Base-by-base conservation (phyloP, 2,888 invertebrate genomes). In the Melipona bicolor region DNA sequence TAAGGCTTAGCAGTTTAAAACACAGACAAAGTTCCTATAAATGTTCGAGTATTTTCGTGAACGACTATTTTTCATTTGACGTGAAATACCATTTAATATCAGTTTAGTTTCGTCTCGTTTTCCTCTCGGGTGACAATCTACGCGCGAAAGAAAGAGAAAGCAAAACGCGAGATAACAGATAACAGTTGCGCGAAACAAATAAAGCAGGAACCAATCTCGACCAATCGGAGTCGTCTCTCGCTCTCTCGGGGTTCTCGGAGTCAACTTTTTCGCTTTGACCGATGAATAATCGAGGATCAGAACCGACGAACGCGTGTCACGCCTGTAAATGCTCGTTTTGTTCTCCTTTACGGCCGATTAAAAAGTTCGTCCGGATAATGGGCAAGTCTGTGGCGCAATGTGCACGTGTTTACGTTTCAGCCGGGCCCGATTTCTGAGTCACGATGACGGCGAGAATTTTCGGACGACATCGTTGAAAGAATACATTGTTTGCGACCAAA, bases 401-500 rank as follows among this genome's bases (percentile, higher is more conserved):
- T 64, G 52, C 50, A 61, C 74, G 59, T 56, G 74, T 82, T 79
- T 79, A 70, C 73, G 69, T 81, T 70, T 54, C 50, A 50, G 69
- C 69, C 24, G 61, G 9, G 64, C 6, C 79, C 32, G 61, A 75
- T 82, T 70, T 79, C 61, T 75, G 81, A 82, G 79, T 82, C 81
- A 82, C 79, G 79, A 79, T 82, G 81, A 82, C 74, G 70, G 32
- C 62, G 59, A 59, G 59, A 74, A 65, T 79, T 70, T 74, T 54
- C 50, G 43, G 61, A 32, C 52, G 56, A 52, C 54, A 62, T 32
- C 27, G 64, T 75, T 71, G 70, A 79, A 79, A 67, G 79, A 71
- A 79, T 71, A 59, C 81, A 24, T 82, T 79, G 81, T 79, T 75
- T 62, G 52, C 69, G 62, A n/a, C 11, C 71, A 21, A 72, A 70